Base-by-base conservation (phyloP, 2,797 vertebrate species). In the Tadarida brasiliensis region DNA sequence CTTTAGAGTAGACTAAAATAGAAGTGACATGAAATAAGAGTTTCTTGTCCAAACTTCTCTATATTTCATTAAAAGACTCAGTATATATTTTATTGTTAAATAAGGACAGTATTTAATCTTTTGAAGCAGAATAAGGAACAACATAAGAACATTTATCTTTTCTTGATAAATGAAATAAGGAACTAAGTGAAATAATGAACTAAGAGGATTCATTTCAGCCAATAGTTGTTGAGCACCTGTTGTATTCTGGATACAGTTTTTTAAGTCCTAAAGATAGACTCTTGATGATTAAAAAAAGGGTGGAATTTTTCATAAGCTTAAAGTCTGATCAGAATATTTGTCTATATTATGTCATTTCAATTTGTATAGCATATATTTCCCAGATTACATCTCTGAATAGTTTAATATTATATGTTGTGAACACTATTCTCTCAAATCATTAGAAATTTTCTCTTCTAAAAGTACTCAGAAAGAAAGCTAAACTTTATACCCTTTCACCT, bases 21-120 rank as follows among this genome's bases (percentile, higher is more conserved):
- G 47, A 96, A 95, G 28, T 47, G 74, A 76, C 54, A 90, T 89
- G 80, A 68, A 54, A 77, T 82, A 74, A 83, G 47, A 76, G 11
- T 88, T 94, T 83, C 24, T 67, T 70, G 88, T 54, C 71, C n/a
- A 54, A 89, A 82, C 74, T 76, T 95, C 47, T 65, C 3, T 67
- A 11, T 71, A 83, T 94, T 95, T 94, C 19, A 91, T 61, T 22
- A 83, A 78, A 94, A 47, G 30, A 14, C 24, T 95, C 94, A 12
- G 12, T 76, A n/a, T 63, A 74, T 30, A 33, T 70, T 56, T 12
- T 56, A 35, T 63, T 71, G 3, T 63, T 47, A n/a, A 56, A 5
- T 44, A 67, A 84, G 33, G 22, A 51, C 10, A 85, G 2, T 44
- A 26, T 61, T 94, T 49, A 83, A 51, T 61, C 11, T 83, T 74